Conservation (phyloP, 2,113 vertebrate genomes). For the Tupaia tana region DNA sequence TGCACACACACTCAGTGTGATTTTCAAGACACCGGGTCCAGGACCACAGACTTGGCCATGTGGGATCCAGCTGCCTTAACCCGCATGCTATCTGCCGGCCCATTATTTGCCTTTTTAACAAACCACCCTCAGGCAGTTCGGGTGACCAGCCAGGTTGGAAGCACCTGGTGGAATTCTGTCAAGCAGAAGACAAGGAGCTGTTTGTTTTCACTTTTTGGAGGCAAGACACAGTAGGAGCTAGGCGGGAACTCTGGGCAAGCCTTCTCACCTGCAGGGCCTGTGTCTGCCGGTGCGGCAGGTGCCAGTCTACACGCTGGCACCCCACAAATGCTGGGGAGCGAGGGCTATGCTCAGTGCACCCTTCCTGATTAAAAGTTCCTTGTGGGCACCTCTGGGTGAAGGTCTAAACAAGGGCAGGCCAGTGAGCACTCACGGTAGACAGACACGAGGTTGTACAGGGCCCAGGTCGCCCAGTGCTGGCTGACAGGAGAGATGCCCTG, state of each 20-base stretch:
- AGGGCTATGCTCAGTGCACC: neutral
- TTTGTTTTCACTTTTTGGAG: neutral
- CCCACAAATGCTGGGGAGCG: neutral
- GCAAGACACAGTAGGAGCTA: neutral
- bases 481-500: slow-evolving; percentile 96
- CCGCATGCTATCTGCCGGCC: too few species aligned
- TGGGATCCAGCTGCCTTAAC: too few species aligned
- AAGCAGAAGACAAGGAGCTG: neutral
- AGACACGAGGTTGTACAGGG: slow-evolving; percentile 97
- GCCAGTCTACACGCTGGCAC: accelerated
- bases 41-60: too few species aligned
- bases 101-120: neutral
- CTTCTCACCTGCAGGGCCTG: neutral
- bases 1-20: too few species aligned
- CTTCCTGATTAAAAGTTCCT: neutral
- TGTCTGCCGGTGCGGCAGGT: neutral
- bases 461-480: slow-evolving; percentile 99
- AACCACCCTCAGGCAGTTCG: neutral
- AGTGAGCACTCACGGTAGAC: slow-evolving; percentile 95
- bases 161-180: neutral
- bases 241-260: neutral
- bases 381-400: neutral
- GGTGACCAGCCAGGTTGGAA: neutral
- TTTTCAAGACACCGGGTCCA: too few species aligned
- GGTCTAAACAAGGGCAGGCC: accelerated